A percentile compares a stretch with the other conserved stretches of the same genome.
Conservation (phyloP, 2,113 vertebrate genomes). For the Stercorarius parasiticus region DNA sequence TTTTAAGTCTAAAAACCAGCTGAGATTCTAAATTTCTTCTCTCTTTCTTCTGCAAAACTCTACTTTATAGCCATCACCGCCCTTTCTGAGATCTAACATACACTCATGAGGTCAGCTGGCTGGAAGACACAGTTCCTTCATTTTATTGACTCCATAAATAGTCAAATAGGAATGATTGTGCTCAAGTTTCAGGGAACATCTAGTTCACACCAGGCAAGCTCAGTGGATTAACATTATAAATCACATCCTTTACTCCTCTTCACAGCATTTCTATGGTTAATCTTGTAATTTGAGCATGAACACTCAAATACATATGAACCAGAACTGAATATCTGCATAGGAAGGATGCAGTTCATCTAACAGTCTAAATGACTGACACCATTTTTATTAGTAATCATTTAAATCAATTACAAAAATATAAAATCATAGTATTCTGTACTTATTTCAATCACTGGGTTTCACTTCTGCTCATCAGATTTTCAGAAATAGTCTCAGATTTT, state of each 20-base stretch:
- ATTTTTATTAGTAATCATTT: not conserved
- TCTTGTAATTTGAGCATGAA: not conserved
- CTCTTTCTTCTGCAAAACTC: not conserved
- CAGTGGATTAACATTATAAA: not conserved
- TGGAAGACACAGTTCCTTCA: constrained; percentile 35
- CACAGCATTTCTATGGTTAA: not conserved
- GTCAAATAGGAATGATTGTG: not conserved
- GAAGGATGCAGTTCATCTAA: not conserved
- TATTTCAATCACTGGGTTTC: not conserved
- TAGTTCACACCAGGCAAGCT: constrained; percentile 8
- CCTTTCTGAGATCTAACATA: not conserved
- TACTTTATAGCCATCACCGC: not conserved
- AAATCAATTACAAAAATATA: not conserved
- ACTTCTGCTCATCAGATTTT: not conserved
- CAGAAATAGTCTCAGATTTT: not conserved
- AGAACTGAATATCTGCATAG: not conserved
- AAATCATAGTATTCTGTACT: not conserved
- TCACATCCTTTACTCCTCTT: not conserved
- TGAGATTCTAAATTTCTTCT: not conserved
- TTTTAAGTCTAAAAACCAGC: not conserved
- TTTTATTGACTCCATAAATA: constrained; percentile 55
- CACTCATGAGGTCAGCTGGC: not conserved
- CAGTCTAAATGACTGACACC: not conserved
- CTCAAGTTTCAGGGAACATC: constrained; percentile 33
- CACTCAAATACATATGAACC: not conserved